Conservation (phyloP, 2,113 vertebrate genomes). For the Pandion haliaetus region DNA sequence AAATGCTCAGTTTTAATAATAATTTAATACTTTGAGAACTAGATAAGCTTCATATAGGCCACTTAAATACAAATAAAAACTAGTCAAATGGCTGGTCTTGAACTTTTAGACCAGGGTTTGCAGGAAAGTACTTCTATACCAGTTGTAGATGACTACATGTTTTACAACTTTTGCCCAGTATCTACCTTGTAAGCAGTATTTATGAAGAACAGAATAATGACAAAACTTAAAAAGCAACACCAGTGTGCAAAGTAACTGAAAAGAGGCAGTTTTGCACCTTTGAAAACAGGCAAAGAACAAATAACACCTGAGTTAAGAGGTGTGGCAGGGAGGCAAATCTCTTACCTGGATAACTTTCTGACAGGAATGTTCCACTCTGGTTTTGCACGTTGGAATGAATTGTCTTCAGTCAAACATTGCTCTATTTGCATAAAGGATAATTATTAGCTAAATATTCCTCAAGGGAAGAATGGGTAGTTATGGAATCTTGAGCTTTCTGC, state of each 20-base stretch:
- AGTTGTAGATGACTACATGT: background rate
- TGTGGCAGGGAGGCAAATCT: background rate
- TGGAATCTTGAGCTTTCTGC: background rate
- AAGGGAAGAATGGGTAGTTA: background rate
- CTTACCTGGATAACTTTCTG: constrained; percentile 38
- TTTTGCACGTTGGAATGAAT: background rate
- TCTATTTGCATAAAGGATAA: constrained; percentile 30
- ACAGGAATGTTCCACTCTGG: background rate
- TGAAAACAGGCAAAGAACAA: background rate
- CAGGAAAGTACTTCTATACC: background rate
- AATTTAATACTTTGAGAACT: background rate
- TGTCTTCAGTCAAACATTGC: background rate
- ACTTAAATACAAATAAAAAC: background rate
- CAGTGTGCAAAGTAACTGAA: background rate
- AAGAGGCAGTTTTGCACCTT: background rate
- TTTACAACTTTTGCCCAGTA: background rate
- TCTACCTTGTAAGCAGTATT: background rate
- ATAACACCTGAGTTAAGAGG: background rate
- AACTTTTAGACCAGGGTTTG: background rate
- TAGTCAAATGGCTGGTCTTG: background rate
- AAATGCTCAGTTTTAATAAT: background rate
- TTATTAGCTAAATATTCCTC: constrained; percentile 22
- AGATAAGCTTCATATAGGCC: background rate
- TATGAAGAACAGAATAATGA: background rate
- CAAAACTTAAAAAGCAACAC: background rate